Base-by-base conservation (phyloP, 2,113 vertebrate species). In the Cryptomyrus ogoouensis region DNA sequence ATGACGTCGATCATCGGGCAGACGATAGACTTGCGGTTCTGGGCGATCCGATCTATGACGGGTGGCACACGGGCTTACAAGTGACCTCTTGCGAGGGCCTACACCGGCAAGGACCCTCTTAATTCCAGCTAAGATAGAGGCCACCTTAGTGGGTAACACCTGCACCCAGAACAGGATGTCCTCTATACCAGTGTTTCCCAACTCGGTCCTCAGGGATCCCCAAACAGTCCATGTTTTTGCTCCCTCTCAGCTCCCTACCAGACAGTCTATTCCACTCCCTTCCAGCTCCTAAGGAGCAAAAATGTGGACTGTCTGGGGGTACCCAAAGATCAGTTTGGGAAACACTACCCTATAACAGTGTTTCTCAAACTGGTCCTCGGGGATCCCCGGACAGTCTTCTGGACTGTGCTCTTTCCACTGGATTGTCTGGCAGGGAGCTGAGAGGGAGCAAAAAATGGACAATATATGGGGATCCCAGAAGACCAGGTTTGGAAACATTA, bases 1-100 rank as follows among this genome's bases (percentile, higher is more conserved):
- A 99, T 99, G 12, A 99, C 98, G 2, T 99, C 98, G 5, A 99
- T 99, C 98, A 99, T 99, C 0, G 98, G 98, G 90, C 98, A 99
- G 58, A 99, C 98, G 0, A 99, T 99, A 0, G 97, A 97, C 94
- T 96, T 98, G 91, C 96, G 97, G 96, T 99, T 98, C 88, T 97
- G 96, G 86, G 97, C 98, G 24, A 99, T 99, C 17, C 98, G 97
- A 93, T 99, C 98, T 99, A 95, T 91, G 83, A 49, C 31, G 47
- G 21, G 58, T 10, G 53, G 52, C 21, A 27, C 5, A 3, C 21
- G 95, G 12, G 2, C 10, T 15, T 53, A n/a, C 9, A 77, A 31
- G 31, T 21, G 42, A 77, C 7, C 15, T 80, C 17, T 19, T 39
- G 31, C 10, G 31, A 15, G n/a, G 27, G 9, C 66, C 70, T 77